A percentile compares a stretch with the other conserved stretches of the same genome.
Evolutionary conservation across 2,797 vertebrate genomes (phyloP).

Genomic region (Bradypus variegatus): DNA sequence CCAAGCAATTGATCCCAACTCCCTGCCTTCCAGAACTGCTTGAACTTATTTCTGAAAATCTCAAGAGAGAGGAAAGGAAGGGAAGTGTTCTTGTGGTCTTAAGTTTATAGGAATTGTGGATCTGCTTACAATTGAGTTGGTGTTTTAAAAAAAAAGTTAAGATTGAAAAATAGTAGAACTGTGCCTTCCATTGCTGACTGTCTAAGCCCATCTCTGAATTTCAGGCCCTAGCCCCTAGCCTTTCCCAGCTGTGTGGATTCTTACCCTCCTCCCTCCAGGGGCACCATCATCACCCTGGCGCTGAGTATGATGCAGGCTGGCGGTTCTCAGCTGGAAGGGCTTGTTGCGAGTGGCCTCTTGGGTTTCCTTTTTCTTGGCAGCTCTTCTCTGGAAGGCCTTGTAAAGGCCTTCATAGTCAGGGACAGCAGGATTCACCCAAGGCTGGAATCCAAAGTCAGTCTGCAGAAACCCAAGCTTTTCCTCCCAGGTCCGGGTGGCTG

Average conservation of each 20-base stretch:
- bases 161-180: neutral
- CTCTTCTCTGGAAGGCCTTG: conserved; percentile 81
- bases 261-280: conserved; percentile 51
- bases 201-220: neutral
- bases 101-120: neutral
- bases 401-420: conserved; percentile 88
- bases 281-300: conserved; percentile 45
- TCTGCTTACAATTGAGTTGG: neutral
- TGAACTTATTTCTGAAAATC: conserved; percentile 10
- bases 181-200: neutral
- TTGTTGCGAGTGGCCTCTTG: conserved; percentile 82
- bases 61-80: neutral
- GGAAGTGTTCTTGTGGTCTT: neutral
- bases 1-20: neutral
- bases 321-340: conserved; percentile 87
- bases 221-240: neutral
- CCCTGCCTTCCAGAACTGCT: neutral
- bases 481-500: conserved; percentile 76
- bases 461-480: conserved; percentile 83
- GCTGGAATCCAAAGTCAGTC: conserved; percentile 83
- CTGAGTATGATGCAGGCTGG: conserved; percentile 72
- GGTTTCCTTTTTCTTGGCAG: conserved; percentile 70
- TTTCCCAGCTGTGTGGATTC: neutral
- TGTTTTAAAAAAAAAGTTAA: neutral
- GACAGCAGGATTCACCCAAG: conserved; percentile 80